Conservation (phyloP, 2,888 invertebrate genomes). For the Heliconius cydno region DNA sequence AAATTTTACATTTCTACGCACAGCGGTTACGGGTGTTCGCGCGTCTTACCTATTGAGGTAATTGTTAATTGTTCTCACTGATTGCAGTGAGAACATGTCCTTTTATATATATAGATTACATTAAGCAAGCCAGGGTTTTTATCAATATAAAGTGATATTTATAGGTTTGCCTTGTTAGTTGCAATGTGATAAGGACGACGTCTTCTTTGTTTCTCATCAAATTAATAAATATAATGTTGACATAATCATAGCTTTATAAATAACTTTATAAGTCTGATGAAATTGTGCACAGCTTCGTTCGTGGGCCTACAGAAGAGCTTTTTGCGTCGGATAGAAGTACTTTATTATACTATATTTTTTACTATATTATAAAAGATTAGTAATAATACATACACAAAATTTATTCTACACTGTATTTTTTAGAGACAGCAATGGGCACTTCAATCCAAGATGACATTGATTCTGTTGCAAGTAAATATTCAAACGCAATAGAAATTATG, state of each 20-base stretch:
- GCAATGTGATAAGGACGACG: neutral
- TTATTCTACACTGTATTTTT: slow-evolving; percentile 51
- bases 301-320: too few relatives aligned
- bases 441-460: slow-evolving; percentile 43
- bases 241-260: neutral
- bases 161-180: neutral
- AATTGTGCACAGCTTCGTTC: too few relatives aligned
- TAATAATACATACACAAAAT: neutral
- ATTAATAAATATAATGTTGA: neutral
- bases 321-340: too few relatives aligned
- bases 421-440: slow-evolving; percentile 48
- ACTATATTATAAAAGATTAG: neutral
- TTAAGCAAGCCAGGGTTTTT: neutral
- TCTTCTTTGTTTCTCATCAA: slow-evolving; percentile 1
- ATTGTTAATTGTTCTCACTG: too few relatives aligned
- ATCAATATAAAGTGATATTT: neutral
- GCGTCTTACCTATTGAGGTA: too few relatives aligned
- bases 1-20: too few relatives aligned
- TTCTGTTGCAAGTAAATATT: slow-evolving; percentile 43
- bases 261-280: neutral
- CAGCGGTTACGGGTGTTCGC: too few relatives aligned
- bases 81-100: too few relatives aligned
- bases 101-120: too few relatives aligned
- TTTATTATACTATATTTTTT: too few relatives aligned
- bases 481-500: slow-evolving; percentile 41